Conservation (phyloP, 1,140 invertebrate genomes). For the Drosophila yakuba region DNA sequence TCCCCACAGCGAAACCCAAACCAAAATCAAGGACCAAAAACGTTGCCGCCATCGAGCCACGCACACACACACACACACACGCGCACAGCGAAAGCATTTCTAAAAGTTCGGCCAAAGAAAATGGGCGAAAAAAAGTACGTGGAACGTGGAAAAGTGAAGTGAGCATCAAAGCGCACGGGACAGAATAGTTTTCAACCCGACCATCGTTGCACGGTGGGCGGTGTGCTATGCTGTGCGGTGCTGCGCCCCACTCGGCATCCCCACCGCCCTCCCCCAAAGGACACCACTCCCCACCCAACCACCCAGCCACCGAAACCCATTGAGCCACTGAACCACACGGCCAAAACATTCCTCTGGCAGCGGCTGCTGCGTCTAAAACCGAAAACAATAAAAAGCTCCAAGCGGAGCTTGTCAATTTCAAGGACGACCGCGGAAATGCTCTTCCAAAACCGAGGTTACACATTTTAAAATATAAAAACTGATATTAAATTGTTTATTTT, state of each 20-base stretch:
- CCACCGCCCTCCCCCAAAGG: neutral
- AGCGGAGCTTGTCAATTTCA: slow-evolving; percentile 1
- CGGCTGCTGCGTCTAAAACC: slow-evolving; percentile 78
- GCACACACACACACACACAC: slow-evolving; percentile 44
- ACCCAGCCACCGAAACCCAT: slow-evolving; percentile 11
- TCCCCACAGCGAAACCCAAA: slow-evolving; percentile 64
- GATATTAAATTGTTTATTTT: too few species aligned
- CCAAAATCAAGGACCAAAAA: slow-evolving; percentile 74
- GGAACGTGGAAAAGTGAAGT: slow-evolving; percentile 66
- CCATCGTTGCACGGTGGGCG: slow-evolving; percentile 50
- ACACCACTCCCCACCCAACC: neutral
- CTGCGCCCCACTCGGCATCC: slow-evolving; percentile 36
- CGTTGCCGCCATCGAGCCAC: slow-evolving; percentile 73
- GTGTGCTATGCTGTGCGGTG: slow-evolving; percentile 1
- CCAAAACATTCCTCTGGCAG: slow-evolving; percentile 50
- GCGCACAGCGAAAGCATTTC: slow-evolving; percentile 58
- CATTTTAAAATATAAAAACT: too few species aligned
- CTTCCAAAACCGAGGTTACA: neutral
- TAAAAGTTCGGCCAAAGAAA: slow-evolving; percentile 60
- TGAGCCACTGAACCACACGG: slow-evolving; percentile 23
- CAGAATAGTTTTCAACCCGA: slow-evolving; percentile 81
- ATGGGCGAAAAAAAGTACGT: slow-evolving; percentile 42
- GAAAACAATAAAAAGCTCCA: slow-evolving; percentile 81
- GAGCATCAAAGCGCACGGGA: slow-evolving; percentile 79
- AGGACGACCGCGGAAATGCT: slow-evolving; percentile 11